These are phyloP conservation scores for Philopotamus ludificatus DNA, from an alignment of 1,140 invertebrate species.

Conservation along the genomic window DNA sequence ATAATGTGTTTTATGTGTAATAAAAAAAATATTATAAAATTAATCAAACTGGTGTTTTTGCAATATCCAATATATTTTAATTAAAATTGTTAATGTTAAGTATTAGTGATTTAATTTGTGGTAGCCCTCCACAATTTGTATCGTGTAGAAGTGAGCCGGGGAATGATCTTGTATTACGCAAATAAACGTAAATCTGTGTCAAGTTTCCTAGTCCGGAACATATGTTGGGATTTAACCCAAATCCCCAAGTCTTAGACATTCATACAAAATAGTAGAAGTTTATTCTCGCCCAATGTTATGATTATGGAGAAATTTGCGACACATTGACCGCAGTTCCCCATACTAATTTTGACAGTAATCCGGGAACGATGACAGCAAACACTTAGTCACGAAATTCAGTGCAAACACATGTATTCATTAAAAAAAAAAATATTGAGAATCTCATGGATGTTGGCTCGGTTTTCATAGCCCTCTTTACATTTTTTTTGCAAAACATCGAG, in stretches of 20 bases:
- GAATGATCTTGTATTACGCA: slow-evolving; percentile 26
- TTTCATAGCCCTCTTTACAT: neutral
- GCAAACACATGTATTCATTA: neutral
- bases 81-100: too few species aligned
- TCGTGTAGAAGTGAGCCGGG: slow-evolving; percentile 1
- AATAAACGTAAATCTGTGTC: slow-evolving; percentile 41
- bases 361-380: neutral
- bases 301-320: slow-evolving; percentile 23
- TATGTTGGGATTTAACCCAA: slow-evolving; percentile 37
- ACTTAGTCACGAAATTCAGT: neutral
- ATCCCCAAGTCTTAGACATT: slow-evolving; percentile 18
- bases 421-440: too few species aligned
- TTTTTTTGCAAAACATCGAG: neutral
- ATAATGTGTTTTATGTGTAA: neutral
- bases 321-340: neutral
- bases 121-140: neutral
- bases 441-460: too few species aligned
- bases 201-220: slow-evolving; percentile 34
- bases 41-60: too few species aligned
- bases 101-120: too few species aligned
- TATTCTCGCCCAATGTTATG: slow-evolving; percentile 18
- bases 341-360: slow-evolving; percentile 8
- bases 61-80: too few species aligned
- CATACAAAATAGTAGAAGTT: slow-evolving; percentile 9
- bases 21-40: too few species aligned